Evolutionary conservation across 2,797 vertebrate species (phyloP).

Genomic region (Macroramphosus scolopax): DNA sequence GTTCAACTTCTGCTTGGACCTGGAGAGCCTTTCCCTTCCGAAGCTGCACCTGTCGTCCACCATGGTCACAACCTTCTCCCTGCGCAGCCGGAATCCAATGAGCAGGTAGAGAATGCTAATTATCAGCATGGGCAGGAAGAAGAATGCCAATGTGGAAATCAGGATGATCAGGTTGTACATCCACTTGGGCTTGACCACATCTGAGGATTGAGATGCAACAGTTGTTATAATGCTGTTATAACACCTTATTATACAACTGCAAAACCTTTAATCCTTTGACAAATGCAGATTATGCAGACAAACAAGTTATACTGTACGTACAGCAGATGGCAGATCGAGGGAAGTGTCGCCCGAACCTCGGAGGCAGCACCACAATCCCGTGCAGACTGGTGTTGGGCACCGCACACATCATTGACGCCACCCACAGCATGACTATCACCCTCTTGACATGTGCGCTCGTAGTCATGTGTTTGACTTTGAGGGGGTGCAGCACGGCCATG

Average conservation of each 20-base stretch:
- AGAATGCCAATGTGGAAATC: constrained; percentile 87
- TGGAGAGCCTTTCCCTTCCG: constrained; percentile 27
- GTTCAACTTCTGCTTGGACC: constrained; percentile 49
- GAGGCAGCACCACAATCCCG: constrained; percentile 69
- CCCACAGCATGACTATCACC: constrained; percentile 85
- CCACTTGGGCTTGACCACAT: constrained; percentile 75
- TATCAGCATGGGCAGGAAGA: constrained; percentile 88
- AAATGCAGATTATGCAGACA: constrained; percentile 36
- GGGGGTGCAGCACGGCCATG: constrained; percentile 90
- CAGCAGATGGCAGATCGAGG: constrained; percentile 70
- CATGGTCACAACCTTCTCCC: constrained; percentile 67
- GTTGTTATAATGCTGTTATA: too few relatives aligned
- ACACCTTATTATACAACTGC: too few relatives aligned
- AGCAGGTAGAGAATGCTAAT: constrained; percentile 90
- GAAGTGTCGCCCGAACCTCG: constrained; percentile 62
- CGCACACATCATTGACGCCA: constrained; percentile 83
- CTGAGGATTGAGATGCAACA: constrained; percentile 32
- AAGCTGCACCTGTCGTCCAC: constrained; percentile 23
- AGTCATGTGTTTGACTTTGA: constrained; percentile 87
- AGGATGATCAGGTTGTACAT: constrained; percentile 90
- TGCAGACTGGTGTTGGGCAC: constrained; percentile 93
- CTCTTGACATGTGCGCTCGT: constrained; percentile 85
- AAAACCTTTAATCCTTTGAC: not conserved
- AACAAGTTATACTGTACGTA: constrained; percentile 81
- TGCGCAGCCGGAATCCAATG: constrained; percentile 85